phyloP scores from a whole-genome alignment of 2,797 vertebrate genomes.

The Epinephelus awoara region DNA sequence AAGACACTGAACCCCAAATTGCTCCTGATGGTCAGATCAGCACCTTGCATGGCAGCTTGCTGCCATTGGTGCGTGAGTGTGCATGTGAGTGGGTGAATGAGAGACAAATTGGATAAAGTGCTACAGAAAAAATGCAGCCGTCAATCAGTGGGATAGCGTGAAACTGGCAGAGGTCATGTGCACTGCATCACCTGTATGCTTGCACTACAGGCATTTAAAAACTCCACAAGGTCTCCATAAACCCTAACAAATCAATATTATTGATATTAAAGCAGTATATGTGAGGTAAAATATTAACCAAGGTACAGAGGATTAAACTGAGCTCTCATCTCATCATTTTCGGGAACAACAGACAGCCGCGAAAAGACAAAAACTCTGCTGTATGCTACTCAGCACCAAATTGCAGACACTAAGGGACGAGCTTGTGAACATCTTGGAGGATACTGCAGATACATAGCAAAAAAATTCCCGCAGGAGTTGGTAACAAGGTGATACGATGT shows the following conservation, averaged over 20 bases:
- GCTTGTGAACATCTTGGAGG: neutral
- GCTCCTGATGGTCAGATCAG: constrained; percentile 5
- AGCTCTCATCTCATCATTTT: neutral
- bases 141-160: neutral
- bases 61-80: neutral
- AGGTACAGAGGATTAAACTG: neutral
- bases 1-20: neutral
- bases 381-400: rapidly evolving
- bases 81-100: neutral
- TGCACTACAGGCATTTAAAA: neutral
- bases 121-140: neutral
- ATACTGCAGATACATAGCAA: too few species aligned
- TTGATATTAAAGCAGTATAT: neutral
- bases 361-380: neutral
- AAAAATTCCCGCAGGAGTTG: neutral
- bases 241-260: neutral
- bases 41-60: neutral
- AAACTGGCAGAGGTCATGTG: neutral
- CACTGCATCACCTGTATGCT: neutral
- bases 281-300: neutral
- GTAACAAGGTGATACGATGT: neutral
- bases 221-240: constrained; percentile 3
- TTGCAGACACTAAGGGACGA: neutral
- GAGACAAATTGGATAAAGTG: neutral
- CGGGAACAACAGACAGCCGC: neutral